Evolutionary conservation across 2,888 invertebrate species (phyloP), one percentile per base, ranked within the genome.

Genomic region (Muschampia plurimacula): DNA sequence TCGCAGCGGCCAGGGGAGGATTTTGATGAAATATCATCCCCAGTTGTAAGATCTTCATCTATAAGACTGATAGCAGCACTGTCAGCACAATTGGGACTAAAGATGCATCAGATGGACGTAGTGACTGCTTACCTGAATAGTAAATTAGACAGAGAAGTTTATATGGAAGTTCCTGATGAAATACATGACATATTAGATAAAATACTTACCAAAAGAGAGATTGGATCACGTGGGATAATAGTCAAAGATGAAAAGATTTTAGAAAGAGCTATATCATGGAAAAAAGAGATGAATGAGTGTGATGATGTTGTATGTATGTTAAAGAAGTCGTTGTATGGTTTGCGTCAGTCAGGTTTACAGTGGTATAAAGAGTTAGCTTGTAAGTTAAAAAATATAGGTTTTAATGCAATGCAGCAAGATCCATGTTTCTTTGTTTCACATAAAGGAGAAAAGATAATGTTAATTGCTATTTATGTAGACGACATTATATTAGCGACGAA

Each of bases 61-160:
- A 77, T 76, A 64, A 75, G 77, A 70, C 28, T 74, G 0, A 72
- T 75, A 67, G 70, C 72, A 44, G 75, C 75, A 32, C 2, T 75
- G 44, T 74, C 75, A 68, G 64, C 69, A 32, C 74, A 77, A 60
- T 57, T 68, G 12, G 76, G 71, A n/a, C 64, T 75, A 39, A 65
- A 71, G 5, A 73, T 73, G 28, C 63, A 74, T 49, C 74, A 75
- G 70, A 74, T 77, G 74, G 77, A 77, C 52, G 74, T 74, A 2
- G 74, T 73, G 0, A 77, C 77, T 44, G 75, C 74, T 13, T 77
- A 75, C 57, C 36, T 77, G 15, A 76, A 75, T 69, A 75, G 75
- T 39, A 49, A 71, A 62, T 41, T 78, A 66, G 74, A 77, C 36
- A 75, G 76, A 72, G 73, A 77, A 44, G 73, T 77, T 2, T 59